Conservation (phyloP, 92 coral and sea anemone species). For the Porites cylindrica region DNA sequence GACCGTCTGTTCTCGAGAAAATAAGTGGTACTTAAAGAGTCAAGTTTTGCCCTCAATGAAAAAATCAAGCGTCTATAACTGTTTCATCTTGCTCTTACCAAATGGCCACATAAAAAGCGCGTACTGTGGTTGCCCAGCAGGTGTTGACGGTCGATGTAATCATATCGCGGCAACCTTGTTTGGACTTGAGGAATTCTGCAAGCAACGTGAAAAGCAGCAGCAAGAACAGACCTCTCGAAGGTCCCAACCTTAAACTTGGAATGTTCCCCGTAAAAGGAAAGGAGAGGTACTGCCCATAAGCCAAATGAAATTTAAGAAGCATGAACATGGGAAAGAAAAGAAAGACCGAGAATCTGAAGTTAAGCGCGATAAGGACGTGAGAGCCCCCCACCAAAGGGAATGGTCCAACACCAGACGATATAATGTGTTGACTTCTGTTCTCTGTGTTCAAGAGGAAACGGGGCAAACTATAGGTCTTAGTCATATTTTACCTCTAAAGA, state of each 20-base stretch:
- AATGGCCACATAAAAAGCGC: too few species aligned
- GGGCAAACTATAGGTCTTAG: too few species aligned
- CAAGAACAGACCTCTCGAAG: neutral
- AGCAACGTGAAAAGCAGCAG: conserved; percentile 2
- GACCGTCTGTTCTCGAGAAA: neutral
- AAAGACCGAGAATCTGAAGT: neutral
- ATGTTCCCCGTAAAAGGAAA: conserved; percentile 53
- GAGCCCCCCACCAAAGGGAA: conserved; percentile 43
- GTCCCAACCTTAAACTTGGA: neutral
- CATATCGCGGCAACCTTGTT: conserved; percentile 72
- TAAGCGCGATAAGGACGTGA: conserved; percentile 30
- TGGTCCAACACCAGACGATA: neutral
- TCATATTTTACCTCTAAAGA: too few species aligned
- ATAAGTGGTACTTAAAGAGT: too few species aligned
- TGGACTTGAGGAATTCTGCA: conserved; percentile 63
- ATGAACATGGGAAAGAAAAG: conserved; percentile 32
- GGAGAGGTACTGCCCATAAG: conserved; percentile 50
- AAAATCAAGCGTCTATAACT: too few species aligned
- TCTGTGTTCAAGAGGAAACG: too few species aligned
- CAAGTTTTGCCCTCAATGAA: too few species aligned
- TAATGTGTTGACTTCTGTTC: too few species aligned
- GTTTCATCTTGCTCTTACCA: too few species aligned
- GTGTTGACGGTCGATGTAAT: conserved; percentile 32
- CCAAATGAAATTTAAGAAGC: conserved; percentile 37
- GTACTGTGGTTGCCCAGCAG: too few species aligned